Base-by-base conservation (phyloP, 2,797 vertebrate genomes). In the Myoxocephalus aenaeus region DNA sequence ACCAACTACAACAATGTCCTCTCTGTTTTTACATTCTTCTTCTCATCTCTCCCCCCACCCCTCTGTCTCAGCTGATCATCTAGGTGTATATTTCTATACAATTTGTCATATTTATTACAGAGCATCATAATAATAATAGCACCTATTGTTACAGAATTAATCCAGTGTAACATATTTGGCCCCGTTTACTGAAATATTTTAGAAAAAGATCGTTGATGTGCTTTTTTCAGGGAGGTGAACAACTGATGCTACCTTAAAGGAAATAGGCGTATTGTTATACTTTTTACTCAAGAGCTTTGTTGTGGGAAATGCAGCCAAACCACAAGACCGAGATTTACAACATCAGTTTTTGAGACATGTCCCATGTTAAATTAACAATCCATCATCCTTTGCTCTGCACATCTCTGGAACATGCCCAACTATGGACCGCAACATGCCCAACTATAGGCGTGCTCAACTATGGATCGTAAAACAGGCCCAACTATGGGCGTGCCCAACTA, bases 101-200 rank as follows among this genome's bases (percentile, higher is more conserved):
- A 42, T 87, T 74, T 84, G 61, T 90, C 86, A 89, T 92, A 92
- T 93, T 93, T 92, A 93, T 92, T 92, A 80, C 65, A 56, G 75
- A 84, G 79, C 62, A 80, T 67, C 73, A 79, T 72, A 17, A 68
- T 58, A 71, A 73, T 10, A 75, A 61, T 25, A 70, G 72, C 69
- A 74, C 61, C 15, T n/a, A 57, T 65, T 73, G 44, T 77, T 29
- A 36, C 25, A 64, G 58, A 56, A 50, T 50, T 66, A 64, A 80
- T 75, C 54, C 40, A 78, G 32, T 72, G 22, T 40, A 65, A 65
- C 34, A 64, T 20, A 38, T 14, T 5, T 40, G 68, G 68, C 57
- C 25, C 34, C 3, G 3, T 61, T 56, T 42, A 13, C 36, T 58
- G 29, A 27, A 14, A 34, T 22, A 61, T 18, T 14, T 46, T 10